phyloP scores from a whole-genome alignment of 2,113 vertebrate genomes.

The Melanerpes formicivorus region DNA sequence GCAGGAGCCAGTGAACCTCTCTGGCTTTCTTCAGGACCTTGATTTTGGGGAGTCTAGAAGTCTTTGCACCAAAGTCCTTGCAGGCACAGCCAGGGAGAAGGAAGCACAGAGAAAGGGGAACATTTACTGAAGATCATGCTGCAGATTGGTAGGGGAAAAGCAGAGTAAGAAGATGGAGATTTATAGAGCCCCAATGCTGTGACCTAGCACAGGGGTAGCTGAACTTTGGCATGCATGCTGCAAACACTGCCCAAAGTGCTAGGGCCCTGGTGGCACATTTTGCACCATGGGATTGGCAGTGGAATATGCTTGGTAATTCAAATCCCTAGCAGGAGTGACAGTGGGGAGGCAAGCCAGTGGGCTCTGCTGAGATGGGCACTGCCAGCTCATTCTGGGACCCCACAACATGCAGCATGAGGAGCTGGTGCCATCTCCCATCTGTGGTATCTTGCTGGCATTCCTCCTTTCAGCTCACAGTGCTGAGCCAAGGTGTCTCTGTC shows the following conservation, averaged over 20 bases:
- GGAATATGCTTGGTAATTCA: not conserved
- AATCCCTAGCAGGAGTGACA: not conserved
- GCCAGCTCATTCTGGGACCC: not conserved
- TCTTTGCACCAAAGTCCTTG: not conserved
- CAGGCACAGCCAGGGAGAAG: not conserved
- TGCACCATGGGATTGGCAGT: not conserved
- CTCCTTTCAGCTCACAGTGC: not conserved
- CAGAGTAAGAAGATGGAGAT: not conserved
- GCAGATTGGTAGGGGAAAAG: not conserved
- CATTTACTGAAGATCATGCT: not conserved
- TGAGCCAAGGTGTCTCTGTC: not conserved
- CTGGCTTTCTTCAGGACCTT: not conserved
- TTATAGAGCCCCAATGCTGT: not conserved
- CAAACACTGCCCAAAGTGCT: accelerated
- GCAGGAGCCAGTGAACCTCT: not conserved
- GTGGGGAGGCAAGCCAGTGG: not conserved
- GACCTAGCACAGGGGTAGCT: not conserved
- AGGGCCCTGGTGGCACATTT: not conserved
- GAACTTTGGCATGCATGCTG: accelerated
- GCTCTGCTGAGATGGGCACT: not conserved
- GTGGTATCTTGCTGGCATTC: not conserved
- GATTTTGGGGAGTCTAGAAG: not conserved
- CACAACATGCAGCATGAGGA: accelerated
- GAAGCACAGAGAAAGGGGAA: not conserved
- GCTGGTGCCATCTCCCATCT: constrained; percentile 43